Evolutionary conservation across 2,888 invertebrate species (phyloP), one percentile per base, ranked within the genome.

Genomic region (Biston betularia): DNA sequence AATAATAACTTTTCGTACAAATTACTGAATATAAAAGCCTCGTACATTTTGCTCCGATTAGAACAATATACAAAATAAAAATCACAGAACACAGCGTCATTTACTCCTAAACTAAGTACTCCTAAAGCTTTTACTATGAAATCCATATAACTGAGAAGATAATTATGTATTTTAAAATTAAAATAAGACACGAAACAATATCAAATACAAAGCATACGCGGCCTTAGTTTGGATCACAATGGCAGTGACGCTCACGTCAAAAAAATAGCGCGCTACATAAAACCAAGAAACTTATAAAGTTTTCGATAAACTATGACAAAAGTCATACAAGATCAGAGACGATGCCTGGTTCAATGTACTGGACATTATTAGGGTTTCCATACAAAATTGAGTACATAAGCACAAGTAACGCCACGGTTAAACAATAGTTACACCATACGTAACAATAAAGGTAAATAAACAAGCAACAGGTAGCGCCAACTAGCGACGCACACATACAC

Each of bases 281-380:
- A 24, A 2, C 3, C 24, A 24, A 24, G 24, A 2, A 24, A 24
- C 24, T 24, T 24, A 24, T 10, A 24, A 48, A 24, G 24, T 11
- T 0, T 4, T 7, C 15, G 24, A 33, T 11, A 0, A 34, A 33
- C 34, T n/a, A 34, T 0, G 34, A 50, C 34, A 34, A 8, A 45
- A 14, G 34, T 45, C 24, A 58, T 12, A 3, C 40, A 15, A 8
- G 64, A 44, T 65, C 44, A 59, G 50, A 59, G 54, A 59, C 42
- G 40, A 34, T 53, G 5, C 33, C 48, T 8, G 33, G 58, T 48
- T 60, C 54, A 60, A 14, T 44, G 49, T 48, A 44, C 65, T 8
- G 50, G n/a, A 4, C 54, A 45, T 15, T 60, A 7, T 48, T 65
- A 65, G n/a, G 64, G 59, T 33, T 65, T 65, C 65, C 42, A 48